Evolutionary conservation across 2,888 invertebrate genomes (phyloP).

Genomic region (Operophtera brumata): DNA sequence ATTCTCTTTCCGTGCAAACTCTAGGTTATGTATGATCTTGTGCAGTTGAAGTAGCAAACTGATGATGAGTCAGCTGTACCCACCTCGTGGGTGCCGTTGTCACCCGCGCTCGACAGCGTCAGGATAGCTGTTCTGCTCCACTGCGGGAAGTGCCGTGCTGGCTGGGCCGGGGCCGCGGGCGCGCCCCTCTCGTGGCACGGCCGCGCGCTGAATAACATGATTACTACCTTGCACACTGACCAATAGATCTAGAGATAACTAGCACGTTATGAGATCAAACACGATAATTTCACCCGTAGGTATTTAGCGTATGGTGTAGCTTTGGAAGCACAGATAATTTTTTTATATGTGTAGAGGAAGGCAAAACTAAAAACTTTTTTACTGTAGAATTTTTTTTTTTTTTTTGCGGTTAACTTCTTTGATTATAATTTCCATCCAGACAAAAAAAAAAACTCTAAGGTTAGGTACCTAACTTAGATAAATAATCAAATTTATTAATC

Average conservation of each 20-base stretch:
- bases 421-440: too few relatives aligned
- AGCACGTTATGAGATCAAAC: not conserved
- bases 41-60: not conserved
- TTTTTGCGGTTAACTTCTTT: not conserved
- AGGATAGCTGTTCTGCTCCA: slow-evolving; percentile 66
- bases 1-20: too few relatives aligned
- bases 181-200: slow-evolving; percentile 53
- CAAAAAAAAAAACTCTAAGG: too few relatives aligned
- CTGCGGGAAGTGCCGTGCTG: slow-evolving; percentile 51
- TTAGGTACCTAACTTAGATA: too few relatives aligned
- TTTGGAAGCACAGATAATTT: too few relatives aligned
- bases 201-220: slow-evolving; percentile 51
- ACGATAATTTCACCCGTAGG: slow-evolving; percentile 11
- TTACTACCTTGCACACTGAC: slow-evolving; percentile 25
- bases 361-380: too few relatives aligned
- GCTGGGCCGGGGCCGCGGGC: slow-evolving; percentile 42
- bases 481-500: not conserved
- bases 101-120: slow-evolving; percentile 49
- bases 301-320: slow-evolving; percentile 5
- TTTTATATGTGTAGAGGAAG: too few relatives aligned
- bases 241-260: slow-evolving; percentile 26
- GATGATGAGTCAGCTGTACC: slow-evolving; percentile 8
- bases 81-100: slow-evolving; percentile 43
- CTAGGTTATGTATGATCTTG: too few relatives aligned
- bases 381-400: too few relatives aligned